These are phyloP conservation scores for Acrocephalus kingi DNA, from an alignment of 2,113 vertebrate genomes.

Conservation along the genomic window DNA sequence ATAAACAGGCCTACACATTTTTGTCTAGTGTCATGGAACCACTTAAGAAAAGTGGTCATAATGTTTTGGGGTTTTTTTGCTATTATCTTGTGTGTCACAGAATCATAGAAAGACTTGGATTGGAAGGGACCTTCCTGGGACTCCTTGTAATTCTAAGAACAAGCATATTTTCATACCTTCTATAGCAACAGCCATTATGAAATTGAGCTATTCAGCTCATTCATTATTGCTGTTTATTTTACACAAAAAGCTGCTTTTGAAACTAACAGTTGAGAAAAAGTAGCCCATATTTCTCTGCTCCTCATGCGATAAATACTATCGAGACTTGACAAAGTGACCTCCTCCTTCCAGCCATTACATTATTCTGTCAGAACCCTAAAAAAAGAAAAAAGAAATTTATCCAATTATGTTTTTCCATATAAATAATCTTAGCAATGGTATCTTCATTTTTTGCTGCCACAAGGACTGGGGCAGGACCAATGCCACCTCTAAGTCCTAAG, in stretches of 20 bases:
- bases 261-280: neutral
- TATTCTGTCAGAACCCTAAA: neutral
- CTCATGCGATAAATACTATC: neutral
- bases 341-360: neutral
- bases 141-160: neutral
- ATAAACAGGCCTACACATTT: neutral
- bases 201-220: neutral
- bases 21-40: neutral
- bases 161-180: neutral
- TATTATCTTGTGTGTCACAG: neutral
- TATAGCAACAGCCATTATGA: constrained; percentile 1
- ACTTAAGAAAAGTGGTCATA: neutral
- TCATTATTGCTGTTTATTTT: neutral
- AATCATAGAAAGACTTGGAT: neutral
- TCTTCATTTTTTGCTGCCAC: neutral
- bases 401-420: neutral
- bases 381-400: neutral
- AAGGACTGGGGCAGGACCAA: neutral
- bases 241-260: neutral
- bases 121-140: neutral
- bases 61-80: neutral
- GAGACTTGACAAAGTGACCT: neutral
- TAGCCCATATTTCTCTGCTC: neutral
- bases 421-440: neutral
- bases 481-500: neutral